Conservation (phyloP, 2,113 vertebrate genomes). For the Lontra canadensis region DNA sequence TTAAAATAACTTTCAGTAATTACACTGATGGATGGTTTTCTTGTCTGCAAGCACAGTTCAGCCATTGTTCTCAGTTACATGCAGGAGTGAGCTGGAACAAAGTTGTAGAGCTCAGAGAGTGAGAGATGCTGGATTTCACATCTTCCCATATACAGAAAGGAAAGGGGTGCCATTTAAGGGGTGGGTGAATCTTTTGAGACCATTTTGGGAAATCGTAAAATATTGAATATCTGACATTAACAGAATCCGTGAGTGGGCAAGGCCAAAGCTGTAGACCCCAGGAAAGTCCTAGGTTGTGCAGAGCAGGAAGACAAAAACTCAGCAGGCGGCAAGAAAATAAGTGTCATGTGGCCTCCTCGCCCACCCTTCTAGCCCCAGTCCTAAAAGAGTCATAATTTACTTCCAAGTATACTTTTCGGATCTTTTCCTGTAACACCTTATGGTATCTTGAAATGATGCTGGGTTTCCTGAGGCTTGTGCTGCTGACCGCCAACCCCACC, state of each 20-base stretch:
- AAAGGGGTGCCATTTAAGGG: neutral
- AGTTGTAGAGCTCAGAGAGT: neutral
- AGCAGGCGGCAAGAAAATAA: neutral
- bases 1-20: conserved; percentile 4
- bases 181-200: neutral
- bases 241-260: neutral
- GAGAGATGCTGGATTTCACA: neutral
- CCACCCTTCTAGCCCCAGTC: neutral
- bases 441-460: conserved; percentile 22
- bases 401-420: neutral
- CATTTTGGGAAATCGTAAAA: conserved; percentile 7
- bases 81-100: conserved; percentile 33
- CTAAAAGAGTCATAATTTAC: neutral
- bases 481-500: conserved; percentile 64
- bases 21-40: conserved; percentile 46
- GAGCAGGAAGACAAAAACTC: neutral
- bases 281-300: neutral
- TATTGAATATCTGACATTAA: neutral
- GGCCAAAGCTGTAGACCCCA: neutral
- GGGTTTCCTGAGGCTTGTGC: conserved; percentile 57
- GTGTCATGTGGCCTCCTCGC: neutral
- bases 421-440: neutral
- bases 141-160: conserved; percentile 46
- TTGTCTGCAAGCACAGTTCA: conserved; percentile 56
- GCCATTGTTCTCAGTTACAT: conserved; percentile 16